Evolutionary conservation across 2,888 invertebrate genomes (phyloP).

Genomic region (Lasioglossum leucozonium): DNA sequence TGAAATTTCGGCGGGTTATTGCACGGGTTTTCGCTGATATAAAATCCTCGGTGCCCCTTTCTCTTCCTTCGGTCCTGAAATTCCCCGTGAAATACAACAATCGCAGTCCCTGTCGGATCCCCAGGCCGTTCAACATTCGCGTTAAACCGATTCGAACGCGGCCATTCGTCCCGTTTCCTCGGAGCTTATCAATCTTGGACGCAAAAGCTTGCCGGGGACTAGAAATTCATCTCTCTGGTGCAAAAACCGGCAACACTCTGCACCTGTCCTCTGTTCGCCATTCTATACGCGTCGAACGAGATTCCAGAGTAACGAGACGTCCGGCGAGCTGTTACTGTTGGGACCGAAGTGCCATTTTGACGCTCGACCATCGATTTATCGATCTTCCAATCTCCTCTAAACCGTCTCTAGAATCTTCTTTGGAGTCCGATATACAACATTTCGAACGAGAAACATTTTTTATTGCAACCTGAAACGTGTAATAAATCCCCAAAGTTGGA

Average conservation of each 20-base stretch:
- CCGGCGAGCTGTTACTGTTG: neutral
- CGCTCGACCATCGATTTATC: neutral
- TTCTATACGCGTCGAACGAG: neutral
- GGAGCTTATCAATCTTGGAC: constrained; percentile 8
- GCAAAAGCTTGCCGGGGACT: neutral
- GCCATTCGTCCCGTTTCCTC: neutral
- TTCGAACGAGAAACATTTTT: too few species aligned
- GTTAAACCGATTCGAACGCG: neutral
- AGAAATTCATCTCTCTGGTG: neutral
- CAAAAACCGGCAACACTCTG: neutral
- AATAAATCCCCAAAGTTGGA: too few species aligned
- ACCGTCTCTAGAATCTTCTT: too few species aligned
- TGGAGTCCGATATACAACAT: too few species aligned
- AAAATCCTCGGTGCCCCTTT: neutral
- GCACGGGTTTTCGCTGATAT: neutral
- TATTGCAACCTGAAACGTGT: too few species aligned
- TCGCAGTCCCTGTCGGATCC: neutral
- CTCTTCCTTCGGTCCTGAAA: neutral
- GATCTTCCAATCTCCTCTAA: neutral
- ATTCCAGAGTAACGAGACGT: neutral
- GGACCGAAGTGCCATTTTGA: neutral
- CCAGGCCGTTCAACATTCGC: neutral
- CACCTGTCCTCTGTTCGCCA: neutral
- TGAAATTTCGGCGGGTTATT: neutral
- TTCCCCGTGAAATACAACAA: neutral